A percentile compares a stretch with the other conserved stretches of the same genome.
Evolutionary conservation across 1,140 invertebrate genomes (phyloP).

Genomic region (Lepeophtheirus salmonis): DNA sequence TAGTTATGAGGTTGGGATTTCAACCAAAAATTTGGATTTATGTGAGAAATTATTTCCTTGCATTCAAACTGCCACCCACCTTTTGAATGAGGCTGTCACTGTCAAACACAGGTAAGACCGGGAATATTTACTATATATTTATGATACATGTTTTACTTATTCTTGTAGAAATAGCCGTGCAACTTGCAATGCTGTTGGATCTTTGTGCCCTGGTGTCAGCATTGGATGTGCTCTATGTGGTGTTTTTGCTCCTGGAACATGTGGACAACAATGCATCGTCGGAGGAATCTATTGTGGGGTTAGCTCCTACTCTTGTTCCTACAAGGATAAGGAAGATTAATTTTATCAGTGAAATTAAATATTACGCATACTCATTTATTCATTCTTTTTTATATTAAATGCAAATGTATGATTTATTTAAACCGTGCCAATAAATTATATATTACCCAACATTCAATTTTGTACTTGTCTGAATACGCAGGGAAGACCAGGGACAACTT

Average conservation of each 20-base stretch:
- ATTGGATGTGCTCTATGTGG: slow-evolving; percentile 16
- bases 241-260: slow-evolving; percentile 14
- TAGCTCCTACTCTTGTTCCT: slow-evolving; percentile 11
- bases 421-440: too few species aligned
- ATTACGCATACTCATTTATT: too few species aligned
- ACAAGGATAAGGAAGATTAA: too few species aligned
- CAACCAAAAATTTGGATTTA: neutral
- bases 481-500: too few species aligned
- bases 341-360: too few species aligned
- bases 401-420: too few species aligned
- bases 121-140: neutral
- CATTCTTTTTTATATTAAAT: too few species aligned
- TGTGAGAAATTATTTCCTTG: slow-evolving; percentile 3
- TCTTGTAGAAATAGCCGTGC: neutral
- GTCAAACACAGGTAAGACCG: neutral
- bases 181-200: neutral
- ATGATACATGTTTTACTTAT: neutral
- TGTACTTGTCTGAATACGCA: too few species aligned
- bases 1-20: neutral
- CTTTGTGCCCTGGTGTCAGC: slow-evolving; percentile 11
- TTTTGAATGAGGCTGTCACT: neutral
- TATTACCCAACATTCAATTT: too few species aligned
- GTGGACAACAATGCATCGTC: slow-evolving; percentile 3
- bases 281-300: slow-evolving; percentile 16
- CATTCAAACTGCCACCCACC: neutral